Evolutionary conservation across 2,797 vertebrate genomes (phyloP), one percentile per base, ranked within the genome.

Genomic region (Onychomys leucogaster): DNA sequence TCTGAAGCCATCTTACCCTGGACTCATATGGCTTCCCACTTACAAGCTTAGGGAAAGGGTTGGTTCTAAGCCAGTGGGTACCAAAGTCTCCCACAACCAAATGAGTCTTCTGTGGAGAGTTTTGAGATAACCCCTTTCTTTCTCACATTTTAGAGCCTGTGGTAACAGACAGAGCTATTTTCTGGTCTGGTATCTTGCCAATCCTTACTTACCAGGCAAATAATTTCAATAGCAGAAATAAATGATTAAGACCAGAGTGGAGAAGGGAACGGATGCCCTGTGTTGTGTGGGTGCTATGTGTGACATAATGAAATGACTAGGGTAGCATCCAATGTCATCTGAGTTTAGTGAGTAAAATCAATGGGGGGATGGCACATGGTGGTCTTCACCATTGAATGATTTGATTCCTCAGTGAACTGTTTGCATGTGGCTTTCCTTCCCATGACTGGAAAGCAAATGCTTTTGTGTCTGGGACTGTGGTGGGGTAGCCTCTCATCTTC

Each of bases 331-430:
- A n/a, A 71, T 16, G 21, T 67, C 73, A 80, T 86, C 81, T 75
- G 61, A 96, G 67, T 32, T 65, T 69, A 92, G 46, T 76, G 63
- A 85, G 55, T 6, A 96, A 95, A 97, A 96, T 80, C 49, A 91
- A 43, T 19, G 46, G 80, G 85, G 6, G 1, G 0, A 61, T 61
- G 91, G 49, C 84, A 75, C 91, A 61, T 76, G 73, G 34, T 10
- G 0, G 49, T 81, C 46, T 19, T 80, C 46, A 32, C 73, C n/a
- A 81, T 25, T 49, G 41, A 71, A 52, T 7, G 0, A 0, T 16
- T 85, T 41, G 85, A 57, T 41, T 71, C 95, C 57, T 57, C 52
- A 81, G 89, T 77, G 21, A 98, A n/a, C 23, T 1, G 0, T 29
- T 7, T 63, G 43, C 43, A 93, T 10, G 49, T 63, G 43, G n/a